Evolutionary conservation across 2,888 invertebrate genomes (phyloP), one percentile per base, ranked within the genome.

Genomic region (Athalia rosae): DNA sequence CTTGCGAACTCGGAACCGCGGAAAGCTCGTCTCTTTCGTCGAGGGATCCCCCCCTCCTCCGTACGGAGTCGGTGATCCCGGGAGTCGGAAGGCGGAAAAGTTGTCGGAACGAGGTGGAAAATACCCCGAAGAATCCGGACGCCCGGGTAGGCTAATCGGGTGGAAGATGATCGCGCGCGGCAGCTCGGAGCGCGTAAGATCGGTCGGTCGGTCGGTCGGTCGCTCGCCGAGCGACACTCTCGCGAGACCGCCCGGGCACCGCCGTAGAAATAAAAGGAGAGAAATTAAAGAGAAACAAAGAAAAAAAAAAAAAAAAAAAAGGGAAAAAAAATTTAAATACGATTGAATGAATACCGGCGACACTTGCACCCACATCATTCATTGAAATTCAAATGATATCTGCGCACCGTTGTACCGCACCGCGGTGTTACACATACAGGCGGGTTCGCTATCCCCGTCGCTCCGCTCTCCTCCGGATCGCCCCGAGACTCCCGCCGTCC

Each of bases 341-440:
- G 74, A 77, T 76, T 84, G 86, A 84, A 86, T 83, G 84, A 85
- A 84, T 81, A 82, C 79, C 79, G 84, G 80, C 85, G 85, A 87
- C 86, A 86, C 85, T 85, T 85, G 87, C 87, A 87, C 88, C 86
- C 86, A 86, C 88, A 86, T 85, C 84, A 84, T 85, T 87, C 87
- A 88, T 89, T 88, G 86, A 87, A 88, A 88, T 88, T 88, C 87
- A 87, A 88, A 87, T 87, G 83, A 85, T 84, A 84, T 83, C 82
- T 83, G 71, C 64, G 76, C 76, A 76, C 6, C 47, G 71, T 58
- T 41, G 66, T 28, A 6, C 48, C 41, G 43, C 43, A n/a, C 58
- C 11, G 15, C 41, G 48, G 11, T 13, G 59, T 11, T 61, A 28
- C 28, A 28, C 28, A 28, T 28, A 28, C 28, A 28, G n/a, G n/a